These are phyloP conservation scores for Wasmannia auropunctata DNA, from an alignment of 1,140 invertebrate genomes.

Conservation along the genomic window DNA sequence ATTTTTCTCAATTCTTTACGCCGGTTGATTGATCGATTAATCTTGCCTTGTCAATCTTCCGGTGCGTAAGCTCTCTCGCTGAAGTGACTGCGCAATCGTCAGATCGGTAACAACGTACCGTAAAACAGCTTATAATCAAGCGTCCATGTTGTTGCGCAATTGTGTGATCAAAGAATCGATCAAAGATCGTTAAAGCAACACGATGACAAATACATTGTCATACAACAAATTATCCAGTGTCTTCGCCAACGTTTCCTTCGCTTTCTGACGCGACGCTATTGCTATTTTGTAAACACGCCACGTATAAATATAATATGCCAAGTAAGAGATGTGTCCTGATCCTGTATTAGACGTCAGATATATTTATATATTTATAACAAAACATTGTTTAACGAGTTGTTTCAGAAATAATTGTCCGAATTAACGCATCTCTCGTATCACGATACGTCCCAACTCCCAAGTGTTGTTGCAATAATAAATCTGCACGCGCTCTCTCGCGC, in stretches of 20 bases:
- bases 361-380: too few relatives aligned
- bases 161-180: constrained; percentile 7
- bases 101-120: background rate
- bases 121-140: background rate
- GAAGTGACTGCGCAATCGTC: background rate
- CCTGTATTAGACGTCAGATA: background rate
- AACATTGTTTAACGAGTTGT: background rate
- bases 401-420: background rate
- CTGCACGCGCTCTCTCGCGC: background rate
- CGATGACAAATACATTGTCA: constrained; percentile 7
- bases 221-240: background rate
- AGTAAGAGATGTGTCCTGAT: background rate
- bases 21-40: constrained; percentile 29
- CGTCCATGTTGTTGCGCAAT: background rate
- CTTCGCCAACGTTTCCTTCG: too few relatives aligned
- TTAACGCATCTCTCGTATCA: background rate
- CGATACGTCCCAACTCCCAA: background rate
- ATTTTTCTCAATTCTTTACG: constrained; percentile 31
- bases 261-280: background rate
- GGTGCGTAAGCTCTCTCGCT: background rate
- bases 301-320: background rate
- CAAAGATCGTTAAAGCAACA: background rate
- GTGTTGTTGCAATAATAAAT: background rate
- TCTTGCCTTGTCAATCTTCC: constrained; percentile 28
- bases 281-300: background rate